Percentiles rank a stretch among this genome's conserved stretches.
Conservation (phyloP, 2,797 vertebrate species). For the Steatocranus sp. region DNA sequence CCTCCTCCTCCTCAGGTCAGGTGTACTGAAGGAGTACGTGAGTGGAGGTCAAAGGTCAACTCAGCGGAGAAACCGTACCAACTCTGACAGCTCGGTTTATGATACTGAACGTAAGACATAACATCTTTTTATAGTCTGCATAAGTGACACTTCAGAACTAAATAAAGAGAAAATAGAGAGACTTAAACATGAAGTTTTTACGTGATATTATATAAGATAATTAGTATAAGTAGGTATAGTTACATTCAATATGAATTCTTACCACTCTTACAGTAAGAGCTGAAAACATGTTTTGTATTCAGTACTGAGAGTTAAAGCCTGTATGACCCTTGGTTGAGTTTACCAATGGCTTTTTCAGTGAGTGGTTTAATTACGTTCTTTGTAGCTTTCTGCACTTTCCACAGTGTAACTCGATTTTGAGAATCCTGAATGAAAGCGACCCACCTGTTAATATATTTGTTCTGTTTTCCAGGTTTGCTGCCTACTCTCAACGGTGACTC, state of each 20-base stretch:
- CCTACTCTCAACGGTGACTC: conserved; percentile 80
- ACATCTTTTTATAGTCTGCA: not conserved
- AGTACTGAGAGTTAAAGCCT: not conserved
- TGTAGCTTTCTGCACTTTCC: not conserved
- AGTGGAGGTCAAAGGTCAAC: conserved; percentile 71
- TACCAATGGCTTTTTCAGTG: not conserved
- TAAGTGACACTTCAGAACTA: not conserved
- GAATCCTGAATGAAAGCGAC: not conserved
- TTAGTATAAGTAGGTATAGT: not conserved
- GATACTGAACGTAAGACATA: conserved; percentile 81
- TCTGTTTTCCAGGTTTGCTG: conserved; percentile 66
- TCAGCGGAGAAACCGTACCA: conserved; percentile 73
- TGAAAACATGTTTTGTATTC: not conserved
- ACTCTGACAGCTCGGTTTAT: conserved; percentile 62
- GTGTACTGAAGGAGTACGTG: conserved; percentile 44
- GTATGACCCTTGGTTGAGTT: not conserved
- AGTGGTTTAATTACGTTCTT: not conserved
- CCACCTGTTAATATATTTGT: not conserved
- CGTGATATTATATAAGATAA: rapidly evolving
- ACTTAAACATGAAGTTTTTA: not conserved
- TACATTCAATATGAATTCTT: not conserved
- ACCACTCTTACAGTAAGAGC: not conserved
- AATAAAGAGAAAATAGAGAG: not conserved
- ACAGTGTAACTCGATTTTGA: rapidly evolving
- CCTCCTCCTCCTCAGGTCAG: conserved; percentile 32